phyloP scores from a whole-genome alignment of 1,140 invertebrate species.

The Pseudoatta argentina region DNA sequence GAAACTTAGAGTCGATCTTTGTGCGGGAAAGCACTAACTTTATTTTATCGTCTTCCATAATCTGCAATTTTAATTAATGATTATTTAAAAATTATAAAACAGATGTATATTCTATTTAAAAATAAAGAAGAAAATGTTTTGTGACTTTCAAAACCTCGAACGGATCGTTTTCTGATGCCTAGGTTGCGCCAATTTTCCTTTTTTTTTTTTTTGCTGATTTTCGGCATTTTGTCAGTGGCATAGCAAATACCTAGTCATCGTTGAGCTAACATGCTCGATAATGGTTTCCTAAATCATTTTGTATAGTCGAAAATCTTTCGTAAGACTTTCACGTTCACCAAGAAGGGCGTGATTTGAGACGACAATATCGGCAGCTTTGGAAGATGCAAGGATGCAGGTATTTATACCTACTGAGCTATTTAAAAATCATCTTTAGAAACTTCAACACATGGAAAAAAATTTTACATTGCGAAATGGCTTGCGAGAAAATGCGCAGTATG shows the following conservation, averaged over 20 bases:
- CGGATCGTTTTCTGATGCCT: background rate
- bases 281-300: slow-evolving; percentile 73
- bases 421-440: slow-evolving; percentile 8
- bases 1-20: slow-evolving; percentile 53
- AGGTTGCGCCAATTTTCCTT: background rate
- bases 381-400: slow-evolving; percentile 36
- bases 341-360: slow-evolving; percentile 36
- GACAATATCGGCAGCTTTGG: slow-evolving; percentile 16
- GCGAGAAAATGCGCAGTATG: background rate
- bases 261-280: slow-evolving; percentile 46
- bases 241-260: background rate
- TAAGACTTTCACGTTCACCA: background rate
- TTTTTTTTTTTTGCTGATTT: background rate
- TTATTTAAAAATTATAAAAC: background rate
- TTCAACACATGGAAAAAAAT: background rate
- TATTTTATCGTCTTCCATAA: background rate
- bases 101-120: slow-evolving; percentile 7
- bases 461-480: background rate
- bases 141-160: background rate
- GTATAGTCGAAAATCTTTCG: slow-evolving; percentile 58
- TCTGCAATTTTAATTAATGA: slow-evolving; percentile 13
- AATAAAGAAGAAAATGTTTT: background rate
- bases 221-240: background rate
- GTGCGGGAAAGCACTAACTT: slow-evolving; percentile 23
- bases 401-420: background rate